phyloP scores from a whole-genome alignment of 2,888 invertebrate species.

The Salticus scenicus region DNA sequence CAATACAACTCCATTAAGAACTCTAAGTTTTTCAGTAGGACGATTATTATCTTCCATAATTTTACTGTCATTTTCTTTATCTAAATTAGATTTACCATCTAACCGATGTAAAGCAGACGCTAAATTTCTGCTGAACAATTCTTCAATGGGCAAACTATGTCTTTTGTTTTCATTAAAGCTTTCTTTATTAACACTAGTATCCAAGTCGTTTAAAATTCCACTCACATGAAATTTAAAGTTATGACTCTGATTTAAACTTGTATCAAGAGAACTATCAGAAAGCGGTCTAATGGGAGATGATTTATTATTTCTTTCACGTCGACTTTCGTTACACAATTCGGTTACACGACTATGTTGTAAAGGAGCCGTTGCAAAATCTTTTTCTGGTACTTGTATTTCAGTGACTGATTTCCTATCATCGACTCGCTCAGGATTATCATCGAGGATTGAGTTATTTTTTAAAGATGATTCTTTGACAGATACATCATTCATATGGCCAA shows the following conservation, averaged over 20 bases:
- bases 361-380: background rate
- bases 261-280: constrained; percentile 38
- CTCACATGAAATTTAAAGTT: constrained; percentile 71
- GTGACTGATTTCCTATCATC: background rate
- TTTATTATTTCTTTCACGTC: background rate
- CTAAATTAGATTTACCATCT: constrained; percentile 73
- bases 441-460: no score
- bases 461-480: no score
- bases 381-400: background rate
- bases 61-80: constrained; percentile 70
- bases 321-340: background rate
- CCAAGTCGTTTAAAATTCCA: constrained; percentile 66
- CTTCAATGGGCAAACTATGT: constrained; percentile 53
- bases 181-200: constrained; percentile 54
- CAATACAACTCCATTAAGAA: constrained; percentile 75
- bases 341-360: constrained; percentile 1
- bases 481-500: no score
- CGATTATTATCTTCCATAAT: constrained; percentile 14
- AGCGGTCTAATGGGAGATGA: constrained; percentile 18
- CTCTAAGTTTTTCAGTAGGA: background rate
- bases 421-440: no score
- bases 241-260: constrained; percentile 37
- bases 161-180: constrained; percentile 7
- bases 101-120: constrained; percentile 42
- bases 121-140: constrained; percentile 57